A percentile compares a stretch with the other conserved stretches of the same genome.
Conservation (phyloP, 2,797 vertebrate genomes). For the Brachyalestes nurse region DNA sequence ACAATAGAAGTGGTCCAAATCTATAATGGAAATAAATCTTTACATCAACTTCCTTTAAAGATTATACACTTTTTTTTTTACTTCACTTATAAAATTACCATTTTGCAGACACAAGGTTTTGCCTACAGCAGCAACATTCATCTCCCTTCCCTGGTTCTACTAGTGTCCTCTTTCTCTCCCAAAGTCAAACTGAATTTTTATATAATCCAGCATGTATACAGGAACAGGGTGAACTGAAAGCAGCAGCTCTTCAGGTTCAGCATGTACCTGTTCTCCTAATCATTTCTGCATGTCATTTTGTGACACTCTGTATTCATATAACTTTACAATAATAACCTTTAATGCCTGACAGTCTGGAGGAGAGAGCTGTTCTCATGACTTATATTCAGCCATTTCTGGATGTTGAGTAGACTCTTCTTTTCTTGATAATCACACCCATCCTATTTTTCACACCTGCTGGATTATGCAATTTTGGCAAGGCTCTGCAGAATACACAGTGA, state of each 20-base stretch:
- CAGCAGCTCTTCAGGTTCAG: not conserved
- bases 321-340: slow-evolving; percentile 17
- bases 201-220: not conserved
- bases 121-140: no score
- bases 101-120: no score
- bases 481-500: slow-evolving; percentile 49
- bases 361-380: slow-evolving; percentile 19
- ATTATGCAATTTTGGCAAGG: slow-evolving; percentile 49
- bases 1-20: no score
- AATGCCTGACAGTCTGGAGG: not conserved
- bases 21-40: no score
- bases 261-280: not conserved
- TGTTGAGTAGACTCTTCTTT: slow-evolving; percentile 40
- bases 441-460: slow-evolving; percentile 53
- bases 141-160: no score
- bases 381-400: slow-evolving; percentile 31
- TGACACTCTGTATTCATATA: slow-evolving; percentile 14
- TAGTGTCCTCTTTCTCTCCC: no score
- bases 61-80: no score
- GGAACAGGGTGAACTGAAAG: not conserved
- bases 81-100: no score
- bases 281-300: not conserved
- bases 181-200: no score
- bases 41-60: no score
- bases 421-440: slow-evolving; percentile 48